Evolutionary conservation across 2,113 vertebrate species (phyloP).

Genomic region (Fregetta grallaria): DNA sequence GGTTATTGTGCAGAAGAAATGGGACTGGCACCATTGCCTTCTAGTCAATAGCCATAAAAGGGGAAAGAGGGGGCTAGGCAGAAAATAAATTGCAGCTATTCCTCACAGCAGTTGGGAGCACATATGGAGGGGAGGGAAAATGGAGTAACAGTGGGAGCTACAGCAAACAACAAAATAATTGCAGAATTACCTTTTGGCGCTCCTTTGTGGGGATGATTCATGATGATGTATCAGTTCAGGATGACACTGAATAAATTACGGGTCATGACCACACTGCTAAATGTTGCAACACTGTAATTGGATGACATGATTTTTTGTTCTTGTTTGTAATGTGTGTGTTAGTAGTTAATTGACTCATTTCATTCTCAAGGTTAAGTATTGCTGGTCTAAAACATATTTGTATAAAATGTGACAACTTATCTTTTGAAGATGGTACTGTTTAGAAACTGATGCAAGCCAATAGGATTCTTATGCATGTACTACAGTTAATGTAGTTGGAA

Average conservation of each 20-base stretch:
- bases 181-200: neutral
- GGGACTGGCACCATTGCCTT: neutral
- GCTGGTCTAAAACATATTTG: neutral
- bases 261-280: neutral
- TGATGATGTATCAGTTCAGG: neutral
- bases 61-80: neutral
- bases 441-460: neutral
- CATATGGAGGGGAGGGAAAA: neutral
- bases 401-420: neutral
- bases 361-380: neutral
- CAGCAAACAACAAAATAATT: constrained; percentile 11
- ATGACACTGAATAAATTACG: neutral
- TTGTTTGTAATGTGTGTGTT: neutral
- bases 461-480: neutral
- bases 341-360: neutral
- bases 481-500: neutral
- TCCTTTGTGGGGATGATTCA: neutral
- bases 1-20: neutral
- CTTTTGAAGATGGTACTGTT: neutral
- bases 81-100: neutral
- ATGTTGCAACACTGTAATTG: neutral
- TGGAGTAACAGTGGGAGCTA: neutral
- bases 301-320: neutral
- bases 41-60: neutral
- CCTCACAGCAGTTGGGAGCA: neutral